These are phyloP conservation scores for Rissa tridactyla DNA, from an alignment of 2,113 vertebrate species.

Conservation along the genomic window DNA sequence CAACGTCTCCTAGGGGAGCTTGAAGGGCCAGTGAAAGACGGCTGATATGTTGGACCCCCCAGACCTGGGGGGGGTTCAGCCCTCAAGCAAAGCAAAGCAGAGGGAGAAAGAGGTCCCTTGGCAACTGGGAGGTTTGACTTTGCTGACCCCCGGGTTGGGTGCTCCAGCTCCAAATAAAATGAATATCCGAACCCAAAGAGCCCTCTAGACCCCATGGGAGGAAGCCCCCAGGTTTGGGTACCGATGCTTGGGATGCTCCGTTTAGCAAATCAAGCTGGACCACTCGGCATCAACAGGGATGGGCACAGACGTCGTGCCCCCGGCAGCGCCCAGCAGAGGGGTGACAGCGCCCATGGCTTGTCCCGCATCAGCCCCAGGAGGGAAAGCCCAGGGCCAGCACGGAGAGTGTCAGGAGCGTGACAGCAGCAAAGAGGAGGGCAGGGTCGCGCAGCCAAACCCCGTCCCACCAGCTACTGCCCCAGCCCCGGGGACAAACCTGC, in stretches of 20 bases:
- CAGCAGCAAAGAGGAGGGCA: not conserved
- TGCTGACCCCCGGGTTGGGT: not conserved
- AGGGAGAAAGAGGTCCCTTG: not conserved
- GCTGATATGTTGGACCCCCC: fast-evolving
- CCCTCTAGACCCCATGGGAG: not conserved
- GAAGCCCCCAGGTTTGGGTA: not conserved
- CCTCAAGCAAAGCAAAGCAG: not conserved
- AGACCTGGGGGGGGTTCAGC: too few relatives aligned
- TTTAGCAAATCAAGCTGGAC: not conserved
- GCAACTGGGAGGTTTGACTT: not conserved
- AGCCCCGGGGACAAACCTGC: not conserved
- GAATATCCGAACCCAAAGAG: fast-evolving
- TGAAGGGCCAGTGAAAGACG: not conserved
- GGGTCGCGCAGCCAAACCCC: not conserved
- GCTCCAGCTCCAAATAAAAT: not conserved
- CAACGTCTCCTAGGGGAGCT: fast-evolving
- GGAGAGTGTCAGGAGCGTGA: fast-evolving
- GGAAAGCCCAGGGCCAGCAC: not conserved
- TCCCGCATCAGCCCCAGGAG: not conserved
- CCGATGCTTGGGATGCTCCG: not conserved
- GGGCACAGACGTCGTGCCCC: fast-evolving
- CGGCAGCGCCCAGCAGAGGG: not conserved
- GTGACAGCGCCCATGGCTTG: fast-evolving
- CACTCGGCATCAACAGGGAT: not conserved
- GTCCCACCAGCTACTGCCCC: fast-evolving